Base-by-base conservation (phyloP, 2,113 vertebrate species). In the Trinectes maculatus region DNA sequence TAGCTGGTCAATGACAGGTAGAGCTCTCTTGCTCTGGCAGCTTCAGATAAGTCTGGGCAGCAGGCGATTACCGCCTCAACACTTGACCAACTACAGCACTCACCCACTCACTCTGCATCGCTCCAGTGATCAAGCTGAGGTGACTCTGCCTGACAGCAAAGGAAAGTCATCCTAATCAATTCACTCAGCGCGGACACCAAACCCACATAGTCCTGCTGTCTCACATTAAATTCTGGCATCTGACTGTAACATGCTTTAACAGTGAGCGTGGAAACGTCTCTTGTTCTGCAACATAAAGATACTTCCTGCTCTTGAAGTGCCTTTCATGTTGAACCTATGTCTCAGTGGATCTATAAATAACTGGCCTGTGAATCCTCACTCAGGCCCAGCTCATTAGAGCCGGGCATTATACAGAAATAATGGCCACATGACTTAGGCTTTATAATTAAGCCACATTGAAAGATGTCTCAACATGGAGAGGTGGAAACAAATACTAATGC, bases 281-380 rank as follows among this genome's bases (percentile, higher is more conserved):
- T 77, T 80, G 73, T 80, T 80, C 54, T 52, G 69, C 37, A 47
- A 28, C 43, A 85, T 54, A 68, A 71, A 78, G 75, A 58, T 55
- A 53, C 47, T 76, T 62, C 40, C 69, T 43, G 67, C 67, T 49
- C 61, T 74, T 47, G 63, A 65, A 67, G 64, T 60, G 56, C 74
- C 69, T 76, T 85, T 83, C 67, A 76, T 82, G 79, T 77, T 74
- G 74, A 79, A 84, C 67, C 78, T 39, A 48, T 51, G 60, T 80
- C 74, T 87, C 72, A 53, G 77, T 33, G 18, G 55, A 72, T 66
- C 68, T 87, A 82, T 86, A 84, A 89, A 89, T 87, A 86, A 77
- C 74, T 77, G 61, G 66, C 59, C 68, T 81, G 61, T 59, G 59
- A 72, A 79, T 64, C 72, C 81, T 54, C 28, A 57, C 56, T 74